These are phyloP conservation scores for Lordiphosa andalusiaca DNA, from an alignment of 2,888 invertebrate genomes.

Conservation along the genomic window DNA sequence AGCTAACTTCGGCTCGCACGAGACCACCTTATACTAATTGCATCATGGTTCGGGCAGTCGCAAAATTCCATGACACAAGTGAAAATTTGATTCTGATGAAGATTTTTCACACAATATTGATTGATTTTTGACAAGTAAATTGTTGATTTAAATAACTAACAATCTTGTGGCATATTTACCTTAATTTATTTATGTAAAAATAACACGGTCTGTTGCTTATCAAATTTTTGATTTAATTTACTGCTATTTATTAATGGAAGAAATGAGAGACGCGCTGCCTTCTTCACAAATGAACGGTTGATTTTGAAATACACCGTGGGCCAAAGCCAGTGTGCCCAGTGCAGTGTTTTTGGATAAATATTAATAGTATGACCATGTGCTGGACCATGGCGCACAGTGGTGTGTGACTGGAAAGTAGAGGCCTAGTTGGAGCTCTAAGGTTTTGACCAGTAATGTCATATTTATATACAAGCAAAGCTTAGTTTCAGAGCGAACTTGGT, in stretches of 20 bases:
- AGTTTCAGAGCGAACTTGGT: too few relatives aligned
- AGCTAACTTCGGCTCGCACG: too few relatives aligned
- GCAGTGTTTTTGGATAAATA: too few relatives aligned
- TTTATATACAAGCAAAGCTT: too few relatives aligned
- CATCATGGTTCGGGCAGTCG: slow-evolving; percentile 23
- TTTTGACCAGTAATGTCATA: too few relatives aligned
- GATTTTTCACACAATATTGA: slow-evolving; percentile 16
- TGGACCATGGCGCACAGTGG: too few relatives aligned
- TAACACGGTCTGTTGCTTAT: slow-evolving; percentile 2
- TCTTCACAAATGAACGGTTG: slow-evolving; percentile 58
- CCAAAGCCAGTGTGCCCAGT: background rate
- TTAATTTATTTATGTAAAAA: slow-evolving; percentile 1
- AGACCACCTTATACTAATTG: too few relatives aligned
- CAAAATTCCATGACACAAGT: slow-evolving; percentile 57
- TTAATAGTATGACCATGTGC: too few relatives aligned
- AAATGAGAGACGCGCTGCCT: slow-evolving; percentile 27
- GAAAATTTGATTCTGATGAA: slow-evolving; percentile 16
- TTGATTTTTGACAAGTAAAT: too few relatives aligned
- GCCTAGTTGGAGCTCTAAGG: too few relatives aligned
- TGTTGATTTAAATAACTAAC: background rate
- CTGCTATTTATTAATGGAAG: slow-evolving; percentile 2
- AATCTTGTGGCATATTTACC: slow-evolving; percentile 18
- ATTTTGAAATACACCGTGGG: slow-evolving; percentile 46
- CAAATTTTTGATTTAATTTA: slow-evolving; percentile 3
- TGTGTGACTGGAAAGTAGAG: too few relatives aligned